Conservation (phyloP, 2,888 invertebrate species). For the Schrankia costaestrigalis region DNA sequence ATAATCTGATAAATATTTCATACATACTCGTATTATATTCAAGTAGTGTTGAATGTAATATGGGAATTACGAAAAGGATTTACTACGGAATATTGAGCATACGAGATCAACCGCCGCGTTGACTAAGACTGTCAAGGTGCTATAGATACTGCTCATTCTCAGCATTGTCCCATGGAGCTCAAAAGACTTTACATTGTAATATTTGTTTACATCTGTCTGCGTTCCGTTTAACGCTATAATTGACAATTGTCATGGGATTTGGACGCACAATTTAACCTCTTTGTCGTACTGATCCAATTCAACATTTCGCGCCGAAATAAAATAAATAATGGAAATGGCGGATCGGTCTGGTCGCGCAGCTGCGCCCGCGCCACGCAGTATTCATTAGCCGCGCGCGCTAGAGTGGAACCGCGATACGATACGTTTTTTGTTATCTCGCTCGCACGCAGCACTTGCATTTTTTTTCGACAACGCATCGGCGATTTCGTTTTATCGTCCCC, state of each 20-base stretch:
- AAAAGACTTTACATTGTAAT: constrained; percentile 48
- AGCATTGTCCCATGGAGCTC: constrained; percentile 37
- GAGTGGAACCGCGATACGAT: constrained; percentile 77
- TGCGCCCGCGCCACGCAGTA: constrained; percentile 62
- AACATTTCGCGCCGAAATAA: constrained; percentile 75
- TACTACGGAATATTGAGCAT: constrained; percentile 28
- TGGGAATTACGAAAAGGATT: constrained; percentile 29
- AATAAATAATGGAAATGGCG: constrained; percentile 78
- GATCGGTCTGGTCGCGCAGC: constrained; percentile 65
- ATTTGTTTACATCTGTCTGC: constrained; percentile 76
- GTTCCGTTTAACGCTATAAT: constrained; percentile 61
- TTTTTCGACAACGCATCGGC: constrained; percentile 73
- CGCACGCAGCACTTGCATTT: constrained; percentile 74
- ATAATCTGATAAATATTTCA: too few relatives aligned
- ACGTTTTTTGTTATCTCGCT: constrained; percentile 74
- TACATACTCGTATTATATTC: too few relatives aligned
- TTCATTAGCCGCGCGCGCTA: constrained; percentile 73
- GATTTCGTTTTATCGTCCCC: constrained; percentile 77
- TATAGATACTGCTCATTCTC: constrained; percentile 33
- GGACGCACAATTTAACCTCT: constrained; percentile 78
- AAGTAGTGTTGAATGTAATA: constrained; percentile 6
- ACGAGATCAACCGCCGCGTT: constrained; percentile 29
- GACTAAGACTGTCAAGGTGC: constrained; percentile 25
- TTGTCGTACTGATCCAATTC: constrained; percentile 76
- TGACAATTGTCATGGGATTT: constrained; percentile 74